These are phyloP conservation scores for Petrocephalus schoutedeni DNA, from an alignment of 2,797 vertebrate species.

Conservation along the genomic window DNA sequence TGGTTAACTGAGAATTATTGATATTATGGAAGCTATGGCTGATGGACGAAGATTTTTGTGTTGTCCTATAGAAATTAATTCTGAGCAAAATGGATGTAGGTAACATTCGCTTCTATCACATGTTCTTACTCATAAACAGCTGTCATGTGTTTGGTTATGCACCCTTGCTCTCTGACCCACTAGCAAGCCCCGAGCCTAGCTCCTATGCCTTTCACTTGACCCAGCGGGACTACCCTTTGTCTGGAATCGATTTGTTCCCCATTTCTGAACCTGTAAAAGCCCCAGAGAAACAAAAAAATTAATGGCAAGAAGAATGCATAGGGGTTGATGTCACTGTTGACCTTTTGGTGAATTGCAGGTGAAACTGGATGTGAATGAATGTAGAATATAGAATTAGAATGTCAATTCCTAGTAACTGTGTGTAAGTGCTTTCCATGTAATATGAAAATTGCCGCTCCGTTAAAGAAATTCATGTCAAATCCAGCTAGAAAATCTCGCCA, in stretches of 20 bases:
- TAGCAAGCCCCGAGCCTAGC: not conserved
- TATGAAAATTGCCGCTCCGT: not conserved
- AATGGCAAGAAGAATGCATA: not conserved
- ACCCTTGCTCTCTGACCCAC: not conserved
- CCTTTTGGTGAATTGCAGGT: not conserved
- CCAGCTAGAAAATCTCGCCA: not conserved
- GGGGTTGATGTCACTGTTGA: not conserved
- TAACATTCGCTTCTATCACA: not conserved
- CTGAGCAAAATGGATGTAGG: not conserved
- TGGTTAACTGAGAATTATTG: not conserved
- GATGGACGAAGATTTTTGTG: not conserved
- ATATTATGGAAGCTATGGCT: not conserved
- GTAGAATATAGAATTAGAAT: not conserved
- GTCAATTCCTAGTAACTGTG: not conserved
- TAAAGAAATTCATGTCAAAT: not conserved
- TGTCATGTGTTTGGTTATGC: not conserved
- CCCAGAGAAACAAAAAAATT: not conserved
- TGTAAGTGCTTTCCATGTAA: not conserved
- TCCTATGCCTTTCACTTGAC: not conserved
- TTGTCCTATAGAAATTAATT: not conserved
- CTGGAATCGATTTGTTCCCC: slow-evolving; percentile 19
- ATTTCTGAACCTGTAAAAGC: slow-evolving; percentile 1
- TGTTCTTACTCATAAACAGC: not conserved
- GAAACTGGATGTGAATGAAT: not conserved
- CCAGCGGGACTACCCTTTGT: not conserved